Evolutionary conservation across 2,797 vertebrate genomes (phyloP).

Genomic region (Onychomys torridus): DNA sequence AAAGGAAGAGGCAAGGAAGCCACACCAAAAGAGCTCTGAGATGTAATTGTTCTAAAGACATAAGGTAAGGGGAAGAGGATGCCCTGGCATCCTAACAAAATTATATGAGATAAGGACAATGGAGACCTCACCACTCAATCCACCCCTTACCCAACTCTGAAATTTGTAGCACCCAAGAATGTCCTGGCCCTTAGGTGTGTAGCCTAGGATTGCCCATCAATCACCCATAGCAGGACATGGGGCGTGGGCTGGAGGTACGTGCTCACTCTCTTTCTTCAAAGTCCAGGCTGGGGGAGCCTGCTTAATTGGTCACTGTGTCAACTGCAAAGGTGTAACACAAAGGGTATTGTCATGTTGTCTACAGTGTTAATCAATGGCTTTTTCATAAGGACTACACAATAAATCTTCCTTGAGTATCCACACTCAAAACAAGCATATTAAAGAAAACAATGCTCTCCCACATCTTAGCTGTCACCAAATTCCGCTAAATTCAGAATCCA

Average conservation of each 20-base stretch:
- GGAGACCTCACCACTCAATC: slow-evolving; percentile 26
- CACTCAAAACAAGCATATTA: slow-evolving; percentile 10
- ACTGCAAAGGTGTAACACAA: neutral
- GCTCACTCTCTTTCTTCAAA: neutral
- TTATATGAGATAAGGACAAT: slow-evolving; percentile 37
- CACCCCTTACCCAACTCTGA: slow-evolving; percentile 6
- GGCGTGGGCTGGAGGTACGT: neutral
- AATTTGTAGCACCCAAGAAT: slow-evolving; percentile 40
- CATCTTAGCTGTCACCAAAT: slow-evolving; percentile 6
- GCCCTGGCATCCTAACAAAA: neutral
- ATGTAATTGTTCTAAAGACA: neutral
- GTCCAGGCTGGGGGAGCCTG: neutral
- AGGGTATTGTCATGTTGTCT: neutral
- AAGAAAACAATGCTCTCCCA: neutral
- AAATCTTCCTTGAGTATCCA: neutral
- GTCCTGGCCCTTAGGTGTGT: neutral
- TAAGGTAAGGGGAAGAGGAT: neutral
- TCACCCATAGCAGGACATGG: slow-evolving; percentile 36
- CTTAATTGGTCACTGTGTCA: neutral
- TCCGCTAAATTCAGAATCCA: slow-evolving; percentile 20
- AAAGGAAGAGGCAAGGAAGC: neutral
- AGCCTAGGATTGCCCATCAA: slow-evolving; percentile 36
- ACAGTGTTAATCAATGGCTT: neutral
- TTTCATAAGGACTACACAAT: neutral
- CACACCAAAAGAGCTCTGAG: neutral